These are phyloP conservation scores for Achatina immaculata DNA, from an alignment of 1,140 invertebrate genomes.

Conservation along the genomic window DNA sequence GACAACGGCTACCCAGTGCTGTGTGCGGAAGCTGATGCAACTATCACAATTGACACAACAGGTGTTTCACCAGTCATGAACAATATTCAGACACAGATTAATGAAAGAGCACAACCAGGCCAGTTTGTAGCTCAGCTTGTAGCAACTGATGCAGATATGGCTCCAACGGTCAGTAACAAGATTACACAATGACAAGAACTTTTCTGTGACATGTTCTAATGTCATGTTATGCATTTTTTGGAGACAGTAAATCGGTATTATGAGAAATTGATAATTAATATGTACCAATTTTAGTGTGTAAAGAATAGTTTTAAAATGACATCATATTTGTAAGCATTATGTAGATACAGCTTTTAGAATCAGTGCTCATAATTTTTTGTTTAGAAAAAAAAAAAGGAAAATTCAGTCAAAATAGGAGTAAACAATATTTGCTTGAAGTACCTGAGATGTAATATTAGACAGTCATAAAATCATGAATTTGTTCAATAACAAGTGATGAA, in stretches of 20 bases:
- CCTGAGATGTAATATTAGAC: too few relatives aligned
- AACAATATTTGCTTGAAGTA: too few relatives aligned
- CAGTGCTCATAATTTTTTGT: neutral
- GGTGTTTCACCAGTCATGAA: constrained; percentile 10
- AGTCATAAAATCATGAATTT: too few relatives aligned
- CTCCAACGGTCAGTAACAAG: constrained; percentile 13
- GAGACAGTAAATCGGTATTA: too few relatives aligned
- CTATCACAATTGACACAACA: neutral
- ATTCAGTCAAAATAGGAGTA: too few relatives aligned
- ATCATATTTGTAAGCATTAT: neutral
- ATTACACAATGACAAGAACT: too few relatives aligned
- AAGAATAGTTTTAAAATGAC: neutral
- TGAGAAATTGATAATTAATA: too few relatives aligned
- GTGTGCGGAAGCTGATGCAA: constrained; percentile 72
- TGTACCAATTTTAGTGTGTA: too few relatives aligned
- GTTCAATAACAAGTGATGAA: too few relatives aligned
- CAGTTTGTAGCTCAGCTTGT: neutral
- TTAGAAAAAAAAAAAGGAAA: too few relatives aligned
- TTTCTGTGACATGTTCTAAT: too few relatives aligned
- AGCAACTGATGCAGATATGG: constrained; percentile 32
- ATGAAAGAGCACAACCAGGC: neutral
- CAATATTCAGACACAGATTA: neutral
- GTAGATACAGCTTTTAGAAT: neutral
- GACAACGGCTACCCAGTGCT: constrained; percentile 86
- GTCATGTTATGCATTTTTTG: too few relatives aligned